Evolutionary conservation across 2,797 vertebrate genomes (phyloP).

Genomic region (Harpagifer antarcticus): DNA sequence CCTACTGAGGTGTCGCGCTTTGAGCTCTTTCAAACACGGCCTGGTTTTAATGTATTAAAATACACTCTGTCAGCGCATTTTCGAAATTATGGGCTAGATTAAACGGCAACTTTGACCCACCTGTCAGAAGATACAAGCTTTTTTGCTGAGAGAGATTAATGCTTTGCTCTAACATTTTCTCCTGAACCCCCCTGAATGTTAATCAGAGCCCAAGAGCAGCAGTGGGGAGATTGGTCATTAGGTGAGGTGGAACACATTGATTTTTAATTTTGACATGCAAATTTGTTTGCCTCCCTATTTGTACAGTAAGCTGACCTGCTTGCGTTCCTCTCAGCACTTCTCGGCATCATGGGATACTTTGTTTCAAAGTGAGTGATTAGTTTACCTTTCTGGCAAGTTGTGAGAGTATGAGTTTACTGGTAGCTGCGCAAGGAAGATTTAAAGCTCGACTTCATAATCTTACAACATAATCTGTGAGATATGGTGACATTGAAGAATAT

Average conservation of each 20-base stretch:
- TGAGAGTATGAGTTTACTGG: constrained; percentile 18
- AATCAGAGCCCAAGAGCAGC: constrained; percentile 83
- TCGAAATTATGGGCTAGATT: constrained; percentile 86
- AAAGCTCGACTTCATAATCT: neutral
- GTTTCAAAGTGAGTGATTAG: constrained; percentile 76
- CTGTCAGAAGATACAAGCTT: constrained; percentile 88
- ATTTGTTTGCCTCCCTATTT: constrained; percentile 83
- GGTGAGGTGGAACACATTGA: constrained; percentile 86
- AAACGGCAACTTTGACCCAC: constrained; percentile 88
- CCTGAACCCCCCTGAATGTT: constrained; percentile 84
- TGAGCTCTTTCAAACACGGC: constrained; percentile 77
- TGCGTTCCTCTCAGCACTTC: constrained; percentile 74
- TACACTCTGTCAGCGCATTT: constrained; percentile 86
- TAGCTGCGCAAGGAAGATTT: neutral
- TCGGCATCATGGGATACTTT: constrained; percentile 66
- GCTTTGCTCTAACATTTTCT: constrained; percentile 85
- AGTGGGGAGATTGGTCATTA: constrained; percentile 87
- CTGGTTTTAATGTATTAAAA: constrained; percentile 86
- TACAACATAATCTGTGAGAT: neutral
- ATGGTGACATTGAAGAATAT: neutral
- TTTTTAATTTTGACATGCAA: constrained; percentile 88
- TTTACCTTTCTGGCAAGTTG: constrained; percentile 74
- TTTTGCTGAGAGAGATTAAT: constrained; percentile 88
- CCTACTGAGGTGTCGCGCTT: constrained; percentile 77
- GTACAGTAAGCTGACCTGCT: constrained; percentile 80